Evolutionary conservation across 53 echinoderm and acorn worm genomes (phyloP).

Genomic region (Paracentrotus lividus): DNA sequence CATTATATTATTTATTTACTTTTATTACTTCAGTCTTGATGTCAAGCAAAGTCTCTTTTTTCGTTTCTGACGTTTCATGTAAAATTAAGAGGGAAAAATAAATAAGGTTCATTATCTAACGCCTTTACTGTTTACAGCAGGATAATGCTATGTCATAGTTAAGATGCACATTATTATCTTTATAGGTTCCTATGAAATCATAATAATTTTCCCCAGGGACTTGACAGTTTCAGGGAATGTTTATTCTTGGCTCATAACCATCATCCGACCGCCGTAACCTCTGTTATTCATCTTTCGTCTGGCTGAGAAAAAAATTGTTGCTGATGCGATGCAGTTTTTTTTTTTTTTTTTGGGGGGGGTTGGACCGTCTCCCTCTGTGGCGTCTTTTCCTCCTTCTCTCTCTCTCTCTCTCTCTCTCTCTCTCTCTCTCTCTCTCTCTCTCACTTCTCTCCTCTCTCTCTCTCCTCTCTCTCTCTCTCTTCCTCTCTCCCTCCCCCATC

Average conservation of each 20-base stretch:
- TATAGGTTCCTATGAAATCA: background rate
- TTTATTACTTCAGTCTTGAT: background rate
- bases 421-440: background rate
- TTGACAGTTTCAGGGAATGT: background rate
- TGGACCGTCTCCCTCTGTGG: background rate
- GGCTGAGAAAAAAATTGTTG: background rate
- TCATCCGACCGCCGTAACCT: too few relatives aligned
- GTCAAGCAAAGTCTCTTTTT: background rate
- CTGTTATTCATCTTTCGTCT: conserved; percentile 24
- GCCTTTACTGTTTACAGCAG: too few relatives aligned
- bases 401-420: background rate
- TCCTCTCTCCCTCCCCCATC: background rate
- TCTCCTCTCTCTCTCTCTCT: background rate
- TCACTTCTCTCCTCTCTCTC: background rate
- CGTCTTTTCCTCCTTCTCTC: background rate
- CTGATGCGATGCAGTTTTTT: background rate
- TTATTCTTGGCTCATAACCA: conserved; percentile 32
- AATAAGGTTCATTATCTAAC: too few relatives aligned
- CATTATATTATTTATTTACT: background rate
- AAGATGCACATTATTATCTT: too few relatives aligned
- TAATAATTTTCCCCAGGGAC: conserved; percentile 34
- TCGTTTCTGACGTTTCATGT: background rate
- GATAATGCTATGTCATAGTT: too few relatives aligned
- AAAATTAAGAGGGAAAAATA: too few relatives aligned
- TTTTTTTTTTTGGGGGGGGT: too few relatives aligned